Evolutionary conservation across 2,113 vertebrate genomes (phyloP).

Genomic region (Anguilla japonica): DNA sequence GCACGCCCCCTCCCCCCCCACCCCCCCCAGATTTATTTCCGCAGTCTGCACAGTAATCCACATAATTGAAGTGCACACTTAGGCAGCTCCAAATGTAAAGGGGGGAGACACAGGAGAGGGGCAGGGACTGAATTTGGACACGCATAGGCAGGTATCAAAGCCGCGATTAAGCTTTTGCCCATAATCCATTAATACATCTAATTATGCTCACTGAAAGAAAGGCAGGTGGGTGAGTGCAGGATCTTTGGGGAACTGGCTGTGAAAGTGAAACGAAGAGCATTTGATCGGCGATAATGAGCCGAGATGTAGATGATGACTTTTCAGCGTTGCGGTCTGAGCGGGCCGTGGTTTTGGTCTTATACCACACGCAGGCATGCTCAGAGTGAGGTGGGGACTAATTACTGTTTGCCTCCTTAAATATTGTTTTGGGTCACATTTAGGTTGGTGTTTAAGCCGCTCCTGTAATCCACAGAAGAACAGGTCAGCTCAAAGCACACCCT

Average conservation of each 20-base stretch:
- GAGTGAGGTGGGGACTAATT: not conserved
- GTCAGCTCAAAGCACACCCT: not conserved
- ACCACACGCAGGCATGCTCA: not conserved
- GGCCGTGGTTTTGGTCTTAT: not conserved
- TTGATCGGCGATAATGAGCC: not conserved
- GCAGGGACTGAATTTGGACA: not conserved
- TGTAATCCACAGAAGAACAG: constrained; percentile 6
- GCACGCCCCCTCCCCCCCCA: not conserved
- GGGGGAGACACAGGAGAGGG: not conserved
- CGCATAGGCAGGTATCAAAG: not conserved
- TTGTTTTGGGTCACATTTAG: constrained; percentile 7
- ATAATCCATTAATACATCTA: constrained; percentile 2
- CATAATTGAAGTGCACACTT: constrained; percentile 6
- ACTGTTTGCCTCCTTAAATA: not conserved
- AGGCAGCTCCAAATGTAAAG: not conserved
- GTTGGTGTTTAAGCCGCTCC: not conserved
- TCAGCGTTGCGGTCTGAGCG: not conserved
- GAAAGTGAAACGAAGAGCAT: not conserved
- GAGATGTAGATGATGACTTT: not conserved
- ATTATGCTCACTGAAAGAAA: not conserved
- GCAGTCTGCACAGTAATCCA: constrained; percentile 15
- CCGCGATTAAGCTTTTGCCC: not conserved
- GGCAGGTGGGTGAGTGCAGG: not conserved
- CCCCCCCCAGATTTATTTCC: not conserved
- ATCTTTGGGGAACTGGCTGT: not conserved